Percentiles rank a stretch among this genome's conserved stretches.
These are phyloP conservation scores for Coregonus suidteri DNA, from an alignment of 2,797 vertebrate genomes.

Conservation along the genomic window DNA sequence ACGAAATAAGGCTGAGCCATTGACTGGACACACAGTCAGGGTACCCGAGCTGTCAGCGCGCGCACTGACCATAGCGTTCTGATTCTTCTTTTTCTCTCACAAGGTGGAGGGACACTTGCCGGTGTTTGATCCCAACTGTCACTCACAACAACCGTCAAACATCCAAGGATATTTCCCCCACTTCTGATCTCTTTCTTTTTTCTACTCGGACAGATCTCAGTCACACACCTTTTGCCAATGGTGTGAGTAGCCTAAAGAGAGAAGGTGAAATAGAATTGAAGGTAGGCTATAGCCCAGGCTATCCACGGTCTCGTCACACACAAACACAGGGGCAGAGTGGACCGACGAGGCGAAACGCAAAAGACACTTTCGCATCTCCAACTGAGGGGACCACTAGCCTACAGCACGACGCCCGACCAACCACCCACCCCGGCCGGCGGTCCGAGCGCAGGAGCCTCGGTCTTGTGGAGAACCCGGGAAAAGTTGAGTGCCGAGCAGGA, in stretches of 20 bases:
- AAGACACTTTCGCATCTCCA: constrained; percentile 31
- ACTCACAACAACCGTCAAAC: constrained; percentile 38
- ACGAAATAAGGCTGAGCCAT: constrained; percentile 25
- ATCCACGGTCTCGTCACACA: background rate
- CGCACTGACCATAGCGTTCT: constrained; percentile 39
- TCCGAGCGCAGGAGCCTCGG: constrained; percentile 36
- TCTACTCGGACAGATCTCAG: constrained; percentile 43
- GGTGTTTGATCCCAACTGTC: constrained; percentile 50
- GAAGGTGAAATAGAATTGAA: constrained; percentile 20
- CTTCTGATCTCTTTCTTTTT: constrained; percentile 14
- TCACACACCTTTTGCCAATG: constrained; percentile 33
- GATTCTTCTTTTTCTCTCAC: constrained; percentile 21
- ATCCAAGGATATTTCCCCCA: constrained; percentile 53
- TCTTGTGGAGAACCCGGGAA: constrained; percentile 52
- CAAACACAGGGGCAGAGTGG: constrained; percentile 19
- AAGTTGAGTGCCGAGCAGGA: constrained; percentile 53
- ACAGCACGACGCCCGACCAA: constrained; percentile 8
- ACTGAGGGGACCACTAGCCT: constrained; percentile 33
- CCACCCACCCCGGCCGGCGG: constrained; percentile 25
- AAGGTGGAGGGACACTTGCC: constrained; percentile 44
- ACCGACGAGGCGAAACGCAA: constrained; percentile 41
- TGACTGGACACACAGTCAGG: constrained; percentile 42
- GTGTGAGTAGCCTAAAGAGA: constrained; percentile 25
- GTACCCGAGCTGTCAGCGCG: constrained; percentile 47
- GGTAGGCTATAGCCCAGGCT: constrained; percentile 5